A percentile compares a stretch with the other conserved stretches of the same genome.
These are phyloP conservation scores for Myanophis thanlyinensis DNA, from an alignment of 2,113 vertebrate genomes.

Conservation along the genomic window DNA sequence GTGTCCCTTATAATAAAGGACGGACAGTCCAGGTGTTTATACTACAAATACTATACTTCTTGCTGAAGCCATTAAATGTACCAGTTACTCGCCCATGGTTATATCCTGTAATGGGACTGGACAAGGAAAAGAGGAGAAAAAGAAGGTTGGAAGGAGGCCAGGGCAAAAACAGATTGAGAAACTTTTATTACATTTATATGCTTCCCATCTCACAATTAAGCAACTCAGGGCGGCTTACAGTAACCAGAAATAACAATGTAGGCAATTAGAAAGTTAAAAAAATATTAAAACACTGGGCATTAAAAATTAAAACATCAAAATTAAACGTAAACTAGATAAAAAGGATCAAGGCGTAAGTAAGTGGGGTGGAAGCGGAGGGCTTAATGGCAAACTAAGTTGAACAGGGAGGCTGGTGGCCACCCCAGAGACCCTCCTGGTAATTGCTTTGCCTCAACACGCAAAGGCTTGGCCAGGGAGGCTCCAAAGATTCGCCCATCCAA, in stretches of 20 bases:
- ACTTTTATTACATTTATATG: background rate
- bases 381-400: background rate
- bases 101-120: background rate
- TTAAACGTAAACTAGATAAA: too few species aligned
- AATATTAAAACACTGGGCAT: too few species aligned
- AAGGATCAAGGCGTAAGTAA: too few species aligned
- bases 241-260: too few species aligned
- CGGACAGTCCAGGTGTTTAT: background rate
- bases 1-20: background rate
- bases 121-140: background rate
- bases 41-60: background rate
- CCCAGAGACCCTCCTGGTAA: background rate
- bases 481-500: background rate
- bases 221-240: too few species aligned
- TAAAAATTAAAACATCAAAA: too few species aligned
- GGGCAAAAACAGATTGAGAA: background rate
- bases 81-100: background rate
- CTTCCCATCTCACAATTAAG: too few species aligned
- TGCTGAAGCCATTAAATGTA: background rate
- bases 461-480: background rate
- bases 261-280: too few species aligned
- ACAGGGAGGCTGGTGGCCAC: background rate
- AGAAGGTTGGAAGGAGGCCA: background rate
- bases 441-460: background rate
- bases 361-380: background rate